These are phyloP conservation scores for Acleris holmiana DNA, from an alignment of 2,888 invertebrate genomes.

Conservation along the genomic window DNA sequence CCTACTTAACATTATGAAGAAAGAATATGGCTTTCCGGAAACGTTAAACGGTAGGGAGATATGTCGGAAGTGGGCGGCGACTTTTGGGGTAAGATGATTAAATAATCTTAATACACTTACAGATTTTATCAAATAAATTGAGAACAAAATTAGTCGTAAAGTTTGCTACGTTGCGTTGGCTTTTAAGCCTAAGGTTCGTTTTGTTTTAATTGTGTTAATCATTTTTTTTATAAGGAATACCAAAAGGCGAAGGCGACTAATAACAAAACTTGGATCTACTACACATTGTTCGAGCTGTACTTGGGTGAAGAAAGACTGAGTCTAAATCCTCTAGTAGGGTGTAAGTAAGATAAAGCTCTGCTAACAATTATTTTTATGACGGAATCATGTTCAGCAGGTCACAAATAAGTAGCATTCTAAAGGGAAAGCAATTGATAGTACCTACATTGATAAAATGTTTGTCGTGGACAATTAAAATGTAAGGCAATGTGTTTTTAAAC, in stretches of 20 bases:
- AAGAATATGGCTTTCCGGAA: conserved; percentile 72
- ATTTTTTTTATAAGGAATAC: conserved; percentile 60
- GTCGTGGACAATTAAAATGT: too few relatives aligned
- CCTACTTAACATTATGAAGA: conserved; percentile 63
- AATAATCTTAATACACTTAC: neutral
- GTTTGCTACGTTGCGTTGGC: too few relatives aligned
- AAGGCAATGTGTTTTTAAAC: conserved; percentile 28
- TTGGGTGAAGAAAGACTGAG: conserved; percentile 70
- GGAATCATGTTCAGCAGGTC: too few relatives aligned
- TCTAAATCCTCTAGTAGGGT: conserved; percentile 69
- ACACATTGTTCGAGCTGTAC: conserved; percentile 69
- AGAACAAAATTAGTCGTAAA: neutral
- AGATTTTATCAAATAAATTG: neutral
- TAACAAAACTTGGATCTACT: conserved; percentile 73
- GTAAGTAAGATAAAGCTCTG: conserved; percentile 57
- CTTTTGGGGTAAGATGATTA: conserved; percentile 62
- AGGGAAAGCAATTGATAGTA: too few relatives aligned
- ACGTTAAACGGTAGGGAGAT: conserved; percentile 66
- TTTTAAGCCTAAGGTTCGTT: too few relatives aligned
- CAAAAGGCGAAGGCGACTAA: conserved; percentile 76
- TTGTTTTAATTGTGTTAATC: neutral
- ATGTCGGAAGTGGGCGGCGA: conserved; percentile 71
- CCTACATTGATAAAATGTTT: too few relatives aligned
- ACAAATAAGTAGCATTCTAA: too few relatives aligned
- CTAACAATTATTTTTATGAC: neutral